phyloP scores from a whole-genome alignment of 2,888 invertebrate genomes.

The Pollenia angustigena region DNA sequence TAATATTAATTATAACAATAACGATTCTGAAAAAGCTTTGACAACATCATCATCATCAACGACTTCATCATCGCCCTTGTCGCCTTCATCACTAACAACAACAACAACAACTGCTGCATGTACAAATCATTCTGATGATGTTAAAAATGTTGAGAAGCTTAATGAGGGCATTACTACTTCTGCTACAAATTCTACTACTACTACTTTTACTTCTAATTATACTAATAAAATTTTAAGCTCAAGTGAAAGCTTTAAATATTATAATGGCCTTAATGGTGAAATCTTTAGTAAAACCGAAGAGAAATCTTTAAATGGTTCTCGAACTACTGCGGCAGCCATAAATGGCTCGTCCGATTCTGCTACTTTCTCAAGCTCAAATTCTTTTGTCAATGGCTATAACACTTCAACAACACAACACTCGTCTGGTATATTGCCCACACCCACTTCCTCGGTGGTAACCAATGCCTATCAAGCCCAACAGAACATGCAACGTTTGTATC shows the following conservation, averaged over 20 bases:
- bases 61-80: background rate
- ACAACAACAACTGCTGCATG: conserved; percentile 1
- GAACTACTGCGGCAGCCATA: conserved; percentile 5
- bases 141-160: conserved; percentile 47
- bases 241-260: conserved; percentile 49
- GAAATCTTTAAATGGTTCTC: conserved; percentile 46
- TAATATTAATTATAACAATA: conserved; percentile 43
- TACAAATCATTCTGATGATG: conserved; percentile 37
- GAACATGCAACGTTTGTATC: conserved; percentile 77
- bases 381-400: conserved; percentile 62
- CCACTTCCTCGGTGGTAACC: conserved; percentile 72
- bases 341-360: conserved; percentile 39
- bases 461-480: conserved; percentile 76
- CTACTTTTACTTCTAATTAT: background rate
- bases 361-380: conserved; percentile 2
- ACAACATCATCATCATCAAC: conserved; percentile 38
- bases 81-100: background rate
- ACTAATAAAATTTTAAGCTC: conserved; percentile 25
- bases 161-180: conserved; percentile 67
- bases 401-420: conserved; percentile 45
- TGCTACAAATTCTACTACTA: conserved; percentile 7
- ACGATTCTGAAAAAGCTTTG: conserved; percentile 55
- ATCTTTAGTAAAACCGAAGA: background rate
- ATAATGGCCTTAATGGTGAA: conserved; percentile 48
- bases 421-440: conserved; percentile 62